Conservation (phyloP, 2,797 vertebrate genomes). For the Myiotriccus ornatus region DNA sequence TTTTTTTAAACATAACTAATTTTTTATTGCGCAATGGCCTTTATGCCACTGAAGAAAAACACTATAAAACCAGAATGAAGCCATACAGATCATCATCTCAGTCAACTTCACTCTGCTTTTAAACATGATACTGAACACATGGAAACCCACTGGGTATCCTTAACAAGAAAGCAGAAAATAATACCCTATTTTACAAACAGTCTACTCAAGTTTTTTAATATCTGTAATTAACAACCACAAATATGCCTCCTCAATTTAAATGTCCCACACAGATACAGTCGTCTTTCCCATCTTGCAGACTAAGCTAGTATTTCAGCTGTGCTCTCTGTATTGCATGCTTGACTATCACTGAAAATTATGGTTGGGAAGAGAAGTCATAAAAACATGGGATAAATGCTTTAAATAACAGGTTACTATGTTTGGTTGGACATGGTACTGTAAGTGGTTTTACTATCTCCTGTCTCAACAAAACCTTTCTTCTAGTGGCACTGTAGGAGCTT, state of each 20-base stretch:
- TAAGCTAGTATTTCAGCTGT: neutral
- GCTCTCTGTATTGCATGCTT: neutral
- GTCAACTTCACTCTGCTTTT: neutral
- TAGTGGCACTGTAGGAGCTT: neutral
- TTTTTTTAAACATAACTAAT: neutral
- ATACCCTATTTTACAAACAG: neutral
- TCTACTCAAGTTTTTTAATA: neutral
- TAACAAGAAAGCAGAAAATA: constrained; percentile 8
- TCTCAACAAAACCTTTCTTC: neutral
- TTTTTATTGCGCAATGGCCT: neutral
- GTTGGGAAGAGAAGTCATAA: neutral
- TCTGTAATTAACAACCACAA: neutral
- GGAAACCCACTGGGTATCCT: neutral
- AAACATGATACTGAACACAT: neutral
- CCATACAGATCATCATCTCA: neutral
- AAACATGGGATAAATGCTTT: neutral
- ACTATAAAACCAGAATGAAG: neutral
- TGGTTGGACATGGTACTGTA: neutral
- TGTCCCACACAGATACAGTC: neutral
- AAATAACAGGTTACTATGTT: neutral
- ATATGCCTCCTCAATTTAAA: neutral
- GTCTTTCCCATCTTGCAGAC: neutral
- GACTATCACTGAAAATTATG: neutral
- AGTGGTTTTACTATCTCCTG: neutral
- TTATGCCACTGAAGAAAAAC: neutral